Base-by-base conservation (phyloP, 2,113 vertebrate species). In the Cisticola juncidis region DNA sequence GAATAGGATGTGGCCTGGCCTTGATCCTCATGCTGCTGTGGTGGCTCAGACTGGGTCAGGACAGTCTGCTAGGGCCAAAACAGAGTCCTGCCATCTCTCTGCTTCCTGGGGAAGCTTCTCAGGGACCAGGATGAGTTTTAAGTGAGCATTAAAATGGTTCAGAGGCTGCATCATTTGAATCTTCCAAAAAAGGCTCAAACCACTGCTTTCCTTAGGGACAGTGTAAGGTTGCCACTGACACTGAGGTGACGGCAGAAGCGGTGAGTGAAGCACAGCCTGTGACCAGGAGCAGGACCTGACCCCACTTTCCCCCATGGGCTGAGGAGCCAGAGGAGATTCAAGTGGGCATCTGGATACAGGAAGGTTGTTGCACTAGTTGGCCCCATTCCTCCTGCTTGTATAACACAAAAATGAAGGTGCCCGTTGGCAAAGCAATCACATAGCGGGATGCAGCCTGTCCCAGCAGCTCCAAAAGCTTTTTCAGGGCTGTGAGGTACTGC, bases 271-370 rank as follows among this genome's bases (percentile, higher is more conserved):
- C 33, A 35, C 2, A 7, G 29, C 9, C 42, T 47, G 48, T 7
- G 8, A 12, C 18, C 9, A 12, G 54, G 17, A 83, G 42, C 21
- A 60, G 60, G 44, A 35, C 14, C 24, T 88, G 50, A 54, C 11
- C 25, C 29, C 0, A 0, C 38, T 85, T 62, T 16, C 14, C 35
- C 13, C 18, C 6, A 9, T 0, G 1, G 26, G 36, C 18, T 66
- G 33, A 81, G 56, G 24, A 96, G 21, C 24, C n/a, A 23, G 18
- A 45, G 29, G 33, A 71, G 26, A 40, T 74, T 56, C 79, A 76
- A 72, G 22, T 17, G 35, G 29, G 23, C 44, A 84, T 45, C 35
- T 5, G 5, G 35, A 70, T 48, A 23, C 24, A 61, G 7, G 23
- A 31, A 87, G 40, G 6, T 23, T 2, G 0, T n/a, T 65, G 26